Percentiles rank a stretch among this genome's conserved stretches.
Evolutionary conservation across 2,888 invertebrate genomes (phyloP).

Genomic region (Sipha maydis): DNA sequence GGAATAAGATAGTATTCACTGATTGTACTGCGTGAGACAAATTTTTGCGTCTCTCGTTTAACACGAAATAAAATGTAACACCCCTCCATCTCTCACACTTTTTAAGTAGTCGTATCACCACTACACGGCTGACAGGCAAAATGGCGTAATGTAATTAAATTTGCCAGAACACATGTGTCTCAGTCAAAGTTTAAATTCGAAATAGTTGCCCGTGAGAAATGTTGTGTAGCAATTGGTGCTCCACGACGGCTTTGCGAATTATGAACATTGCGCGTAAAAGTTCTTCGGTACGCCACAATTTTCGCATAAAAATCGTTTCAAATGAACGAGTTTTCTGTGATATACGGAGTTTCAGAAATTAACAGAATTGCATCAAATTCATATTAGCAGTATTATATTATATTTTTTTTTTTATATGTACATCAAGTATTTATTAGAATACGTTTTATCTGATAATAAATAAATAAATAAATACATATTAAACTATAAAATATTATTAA

Average conservation of each 20-base stretch:
- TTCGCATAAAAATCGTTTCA: background rate
- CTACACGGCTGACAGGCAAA: background rate
- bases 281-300: background rate
- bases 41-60: background rate
- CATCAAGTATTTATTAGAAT: no score
- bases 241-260: background rate
- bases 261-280: background rate
- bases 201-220: background rate
- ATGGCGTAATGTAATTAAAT: slow-evolving; percentile 18
- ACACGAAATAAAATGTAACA: background rate
- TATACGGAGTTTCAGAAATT: background rate
- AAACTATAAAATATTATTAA: no score
- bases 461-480: no score
- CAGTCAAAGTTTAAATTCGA: slow-evolving; percentile 15
- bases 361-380: background rate
- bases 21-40: background rate
- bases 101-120: no score
- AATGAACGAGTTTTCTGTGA: background rate
- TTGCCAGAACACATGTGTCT: background rate
- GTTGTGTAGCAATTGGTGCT: background rate
- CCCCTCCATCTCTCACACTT: background rate
- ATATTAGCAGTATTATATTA: no score
- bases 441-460: no score
- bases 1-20: no score
- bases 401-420: no score